Evolutionary conservation across 2,113 vertebrate genomes (phyloP), one percentile per base, ranked within the genome.

Genomic region (Neopipo cinnamomea): DNA sequence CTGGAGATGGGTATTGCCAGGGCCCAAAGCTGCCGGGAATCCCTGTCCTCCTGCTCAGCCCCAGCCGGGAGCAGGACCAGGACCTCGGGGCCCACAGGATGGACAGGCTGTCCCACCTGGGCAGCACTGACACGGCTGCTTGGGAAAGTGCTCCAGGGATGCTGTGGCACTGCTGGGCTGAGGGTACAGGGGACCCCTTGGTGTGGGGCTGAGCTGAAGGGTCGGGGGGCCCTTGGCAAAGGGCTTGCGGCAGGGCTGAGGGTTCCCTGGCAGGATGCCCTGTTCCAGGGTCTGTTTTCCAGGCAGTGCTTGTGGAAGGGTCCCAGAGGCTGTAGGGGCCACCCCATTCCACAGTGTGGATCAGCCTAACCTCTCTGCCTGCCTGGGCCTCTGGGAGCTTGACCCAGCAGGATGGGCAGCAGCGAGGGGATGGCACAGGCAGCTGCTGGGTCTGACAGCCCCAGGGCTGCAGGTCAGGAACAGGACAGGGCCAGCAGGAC

Each of bases 331-430:
- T 47, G 23, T 9, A 46, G 41, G 17, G 33, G 7, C 20, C 0
- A 0, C 33, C 67, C 16, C 0, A 0, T 52, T 30, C 70, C 8
- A 1, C 24, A 44, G 27, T 6, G 0, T 1, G 4, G 50, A 6
- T 27, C 61, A 50, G 74, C 56, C 25, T 50, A 23, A 11, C 14
- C 55, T 12, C 18, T 27, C 58, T 0, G 0, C 52, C 63, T 39
- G 10, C 4, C 27, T 24, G 28, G 66, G 46, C 13, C 42, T 37
- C 41, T 33, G 25, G 59, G 53, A 53, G 27, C 12, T 16, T 65
- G 42, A 30, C 5, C 4, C 41, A 9, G 11, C 5, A 1, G 1
- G 5, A 28, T 16, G 6, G 2, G 58, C 20, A 30, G 58, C 58
- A 72, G 47, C 5, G 0, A 65, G 70, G 61, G n/a, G 7, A 14